These are phyloP conservation scores for Pentamera pediparva DNA, from an alignment of 53 echinoderm and acorn worm genomes.

Conservation along the genomic window DNA sequence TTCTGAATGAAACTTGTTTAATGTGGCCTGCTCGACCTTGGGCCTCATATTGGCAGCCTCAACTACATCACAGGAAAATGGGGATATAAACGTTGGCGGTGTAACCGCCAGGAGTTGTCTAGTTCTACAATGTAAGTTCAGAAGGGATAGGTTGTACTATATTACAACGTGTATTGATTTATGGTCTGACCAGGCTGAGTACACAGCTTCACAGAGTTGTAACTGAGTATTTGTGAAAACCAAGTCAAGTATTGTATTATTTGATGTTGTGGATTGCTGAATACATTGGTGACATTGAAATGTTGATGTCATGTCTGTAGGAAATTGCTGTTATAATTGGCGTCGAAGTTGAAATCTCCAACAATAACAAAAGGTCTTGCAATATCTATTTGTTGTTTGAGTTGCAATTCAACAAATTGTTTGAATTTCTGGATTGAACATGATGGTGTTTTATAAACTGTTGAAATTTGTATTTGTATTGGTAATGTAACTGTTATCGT, in stretches of 20 bases:
- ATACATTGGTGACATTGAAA: background rate
- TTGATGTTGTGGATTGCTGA: background rate
- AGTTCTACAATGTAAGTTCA: no score
- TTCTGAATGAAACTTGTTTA: no score
- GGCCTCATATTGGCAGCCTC: no score
- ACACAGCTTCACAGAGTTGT: background rate
- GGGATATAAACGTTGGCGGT: no score
- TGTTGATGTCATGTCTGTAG: background rate
- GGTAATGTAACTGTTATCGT: no score
- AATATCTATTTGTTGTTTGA: background rate
- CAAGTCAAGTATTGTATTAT: background rate
- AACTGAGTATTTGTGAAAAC: background rate
- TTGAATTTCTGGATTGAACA: background rate
- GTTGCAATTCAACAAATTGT: background rate
- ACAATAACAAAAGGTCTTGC: slow-evolving; percentile 14
- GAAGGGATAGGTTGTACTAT: no score
- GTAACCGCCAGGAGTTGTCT: no score
- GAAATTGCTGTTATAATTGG: background rate
- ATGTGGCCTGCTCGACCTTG: no score
- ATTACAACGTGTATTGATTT: background rate
- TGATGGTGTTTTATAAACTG: slow-evolving; percentile 7
- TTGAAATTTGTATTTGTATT: background rate
- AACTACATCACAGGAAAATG: background rate
- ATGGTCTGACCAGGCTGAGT: slow-evolving; percentile 11
- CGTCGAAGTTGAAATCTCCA: slow-evolving; percentile 36